phyloP scores from a whole-genome alignment of 37 sponge, comb jelly and placozoan species.

The Bolinopsis microptera region DNA sequence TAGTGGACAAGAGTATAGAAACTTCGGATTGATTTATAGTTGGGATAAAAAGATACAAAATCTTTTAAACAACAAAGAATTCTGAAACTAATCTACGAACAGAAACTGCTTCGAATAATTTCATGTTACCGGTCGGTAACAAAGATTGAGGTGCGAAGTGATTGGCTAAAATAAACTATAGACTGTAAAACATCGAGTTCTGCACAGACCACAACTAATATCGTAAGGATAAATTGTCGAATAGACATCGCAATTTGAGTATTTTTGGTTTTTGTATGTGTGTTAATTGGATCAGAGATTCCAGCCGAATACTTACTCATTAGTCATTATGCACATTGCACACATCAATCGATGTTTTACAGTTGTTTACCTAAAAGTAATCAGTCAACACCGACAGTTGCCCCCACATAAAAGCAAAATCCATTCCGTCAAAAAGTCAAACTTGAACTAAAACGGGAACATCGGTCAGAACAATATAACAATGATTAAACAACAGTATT shows the following conservation, averaged over 20 bases:
- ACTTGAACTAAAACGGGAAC: neutral
- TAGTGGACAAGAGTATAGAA: neutral
- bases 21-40: neutral
- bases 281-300: no score
- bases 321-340: no score
- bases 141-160: neutral
- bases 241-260: no score
- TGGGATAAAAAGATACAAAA: neutral
- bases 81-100: neutral
- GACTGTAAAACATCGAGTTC: no score
- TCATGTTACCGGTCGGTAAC: neutral
- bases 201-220: no score
- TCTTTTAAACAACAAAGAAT: neutral
- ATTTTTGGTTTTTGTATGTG: no score
- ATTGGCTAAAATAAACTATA: neutral
- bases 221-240: no score
- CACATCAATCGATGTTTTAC: neutral
- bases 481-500: no score
- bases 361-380: neutral
- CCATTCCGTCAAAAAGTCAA: neutral
- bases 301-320: no score
- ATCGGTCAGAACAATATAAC: no score
- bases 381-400: neutral
- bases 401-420: neutral
- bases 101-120: neutral